Percentiles rank a stretch among this genome's conserved stretches.
Evolutionary conservation across 2,113 vertebrate genomes (phyloP).

Genomic region (Empidonax traillii): DNA sequence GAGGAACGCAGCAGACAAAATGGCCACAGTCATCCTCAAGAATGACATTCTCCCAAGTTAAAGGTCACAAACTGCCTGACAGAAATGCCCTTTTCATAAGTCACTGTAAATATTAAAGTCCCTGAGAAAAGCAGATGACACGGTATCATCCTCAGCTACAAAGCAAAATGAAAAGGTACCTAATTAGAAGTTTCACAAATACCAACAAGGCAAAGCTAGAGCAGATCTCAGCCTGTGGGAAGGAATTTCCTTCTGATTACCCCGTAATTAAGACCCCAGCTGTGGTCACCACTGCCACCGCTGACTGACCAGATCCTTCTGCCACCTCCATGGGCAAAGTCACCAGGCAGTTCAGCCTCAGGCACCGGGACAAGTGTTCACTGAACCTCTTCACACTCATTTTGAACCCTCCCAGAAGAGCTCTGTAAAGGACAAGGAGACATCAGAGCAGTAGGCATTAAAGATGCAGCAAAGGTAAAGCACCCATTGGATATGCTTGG

Average conservation of each 20-base stretch:
- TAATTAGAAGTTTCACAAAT: conserved; percentile 34
- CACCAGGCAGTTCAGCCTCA: background rate
- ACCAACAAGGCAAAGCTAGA: background rate
- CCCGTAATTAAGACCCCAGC: rapidly evolving
- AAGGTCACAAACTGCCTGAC: conserved; percentile 3
- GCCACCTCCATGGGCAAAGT: rapidly evolving
- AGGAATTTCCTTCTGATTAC: background rate
- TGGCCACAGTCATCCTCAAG: background rate
- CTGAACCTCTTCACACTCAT: rapidly evolving
- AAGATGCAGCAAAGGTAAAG: background rate
- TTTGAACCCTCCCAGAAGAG: background rate
- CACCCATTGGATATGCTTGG: background rate
- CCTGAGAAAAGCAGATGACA: background rate
- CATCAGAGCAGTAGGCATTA: background rate
- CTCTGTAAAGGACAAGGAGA: background rate
- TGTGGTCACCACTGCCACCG: background rate
- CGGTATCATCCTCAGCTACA: background rate
- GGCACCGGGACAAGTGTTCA: rapidly evolving
- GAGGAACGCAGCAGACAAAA: background rate
- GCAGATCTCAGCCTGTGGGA: background rate
- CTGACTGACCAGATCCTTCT: rapidly evolving
- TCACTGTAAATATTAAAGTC: background rate
- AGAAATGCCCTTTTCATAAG: conserved; percentile 47
- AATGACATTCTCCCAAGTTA: background rate
- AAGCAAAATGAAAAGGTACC: background rate